These are phyloP conservation scores for Lithophane socia DNA, from an alignment of 2,888 invertebrate species.

Conservation along the genomic window DNA sequence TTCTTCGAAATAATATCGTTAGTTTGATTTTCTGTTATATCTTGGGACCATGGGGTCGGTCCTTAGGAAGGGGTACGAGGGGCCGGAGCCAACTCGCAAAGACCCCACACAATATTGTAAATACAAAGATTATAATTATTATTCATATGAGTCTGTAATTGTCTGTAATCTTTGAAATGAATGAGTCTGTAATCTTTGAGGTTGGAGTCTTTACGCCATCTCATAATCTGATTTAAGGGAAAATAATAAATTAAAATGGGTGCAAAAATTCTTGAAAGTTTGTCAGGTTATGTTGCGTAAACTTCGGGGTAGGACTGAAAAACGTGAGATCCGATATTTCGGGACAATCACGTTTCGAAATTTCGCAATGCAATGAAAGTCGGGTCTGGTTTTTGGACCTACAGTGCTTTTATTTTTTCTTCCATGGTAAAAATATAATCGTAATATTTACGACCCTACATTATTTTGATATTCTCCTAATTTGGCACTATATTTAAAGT, in stretches of 20 bases:
- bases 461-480: neutral
- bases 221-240: no score
- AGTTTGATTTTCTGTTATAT: neutral
- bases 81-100: neutral
- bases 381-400: neutral
- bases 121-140: neutral
- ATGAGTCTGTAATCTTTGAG: no score
- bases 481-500: neutral
- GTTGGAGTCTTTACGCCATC: neutral
- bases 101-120: neutral
- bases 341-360: neutral
- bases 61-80: neutral
- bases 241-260: neutral
- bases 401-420: no score
- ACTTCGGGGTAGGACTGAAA: neutral
- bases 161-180: no score
- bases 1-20: neutral
- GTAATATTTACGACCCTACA: neutral
- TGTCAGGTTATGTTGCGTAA: neutral
- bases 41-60: neutral
- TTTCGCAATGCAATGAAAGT: neutral
- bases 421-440: neutral
- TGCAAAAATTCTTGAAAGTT: conserved; percentile 1
- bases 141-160: no score
- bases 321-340: neutral